Base-by-base conservation (phyloP, 2,888 invertebrate species). In the Gryllus longicercus region DNA sequence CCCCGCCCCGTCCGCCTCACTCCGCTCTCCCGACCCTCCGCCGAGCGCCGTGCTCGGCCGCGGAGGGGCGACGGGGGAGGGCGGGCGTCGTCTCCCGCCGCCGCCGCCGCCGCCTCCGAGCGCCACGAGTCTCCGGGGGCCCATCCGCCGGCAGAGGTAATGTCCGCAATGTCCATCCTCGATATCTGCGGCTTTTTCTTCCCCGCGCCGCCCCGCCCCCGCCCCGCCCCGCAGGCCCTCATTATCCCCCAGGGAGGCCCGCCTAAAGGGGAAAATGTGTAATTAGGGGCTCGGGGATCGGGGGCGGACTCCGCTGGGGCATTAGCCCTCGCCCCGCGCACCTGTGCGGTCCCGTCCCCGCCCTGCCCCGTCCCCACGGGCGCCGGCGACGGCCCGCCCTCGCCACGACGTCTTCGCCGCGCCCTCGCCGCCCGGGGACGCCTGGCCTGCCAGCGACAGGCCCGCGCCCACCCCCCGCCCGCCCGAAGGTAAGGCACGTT, bases 211-310 rank as follows among this genome's bases (percentile, higher is more conserved):
- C 38, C 50, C 50, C 77, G 18, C 77, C 49, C 49, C 2, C 76
- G 25, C 10, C 25, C 18, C 76, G 5, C 18, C 18, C 21, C 50
- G 49, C 77, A 4, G 49, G 75, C 80, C 77, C 50, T 80, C 80
- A 80, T 81, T 81, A 79, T 75, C 76, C 80, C 82, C 80, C 51
- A 8, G 80, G 78, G 82, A 74, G 77, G 74, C 21, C 63, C 78
- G 23, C 74, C 79, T 80, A 81, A 81, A 80, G 82, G 82, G 80
- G 82, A 81, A 78, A 80, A 82, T 81, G 82, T 82, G 82, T 81
- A 82, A 82, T 82, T 82, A 80, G 82, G 82, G 81, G 80, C 79
- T 81, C 76, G 78, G 82, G 82, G 82, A 82, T 38, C 78, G 77
- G 63, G 77, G 75, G 80, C 78, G 63, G 63, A 14, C 63, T 14